phyloP scores from a whole-genome alignment of 2,113 vertebrate genomes.

The Mormyrus lacerda region DNA sequence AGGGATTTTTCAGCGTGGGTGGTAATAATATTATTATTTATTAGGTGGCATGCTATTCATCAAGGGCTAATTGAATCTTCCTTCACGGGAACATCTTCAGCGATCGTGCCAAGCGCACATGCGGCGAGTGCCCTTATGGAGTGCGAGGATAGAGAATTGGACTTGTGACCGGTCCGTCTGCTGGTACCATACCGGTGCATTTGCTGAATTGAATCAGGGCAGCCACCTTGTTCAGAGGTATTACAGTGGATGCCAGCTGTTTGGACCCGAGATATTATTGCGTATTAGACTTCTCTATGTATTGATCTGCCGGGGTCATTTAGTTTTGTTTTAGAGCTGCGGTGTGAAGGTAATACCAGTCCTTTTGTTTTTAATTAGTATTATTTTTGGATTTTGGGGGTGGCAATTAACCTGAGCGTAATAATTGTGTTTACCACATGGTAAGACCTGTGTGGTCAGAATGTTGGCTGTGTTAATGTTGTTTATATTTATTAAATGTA shows the following conservation, averaged over 20 bases:
- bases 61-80: neutral
- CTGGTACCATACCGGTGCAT: neutral
- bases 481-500: neutral
- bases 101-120: neutral
- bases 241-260: neutral
- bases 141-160: neutral
- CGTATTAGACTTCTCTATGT: neutral
- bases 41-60: neutral
- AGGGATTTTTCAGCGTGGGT: neutral
- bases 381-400: conserved; percentile 2
- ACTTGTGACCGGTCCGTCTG: neutral
- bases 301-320: neutral
- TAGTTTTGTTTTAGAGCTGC: neutral
- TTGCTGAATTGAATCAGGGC: neutral
- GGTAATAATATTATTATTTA: neutral
- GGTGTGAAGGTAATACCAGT: neutral
- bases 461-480: neutral
- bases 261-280: neutral
- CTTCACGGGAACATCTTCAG: neutral
- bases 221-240: neutral
- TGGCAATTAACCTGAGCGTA: neutral
- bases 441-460: neutral
- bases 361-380: neutral
- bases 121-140: neutral
- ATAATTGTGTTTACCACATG: neutral